Percentiles rank a stretch among this genome's conserved stretches.
Evolutionary conservation across 2,113 vertebrate species (phyloP).

Genomic region (Oryzias curvinotus): DNA sequence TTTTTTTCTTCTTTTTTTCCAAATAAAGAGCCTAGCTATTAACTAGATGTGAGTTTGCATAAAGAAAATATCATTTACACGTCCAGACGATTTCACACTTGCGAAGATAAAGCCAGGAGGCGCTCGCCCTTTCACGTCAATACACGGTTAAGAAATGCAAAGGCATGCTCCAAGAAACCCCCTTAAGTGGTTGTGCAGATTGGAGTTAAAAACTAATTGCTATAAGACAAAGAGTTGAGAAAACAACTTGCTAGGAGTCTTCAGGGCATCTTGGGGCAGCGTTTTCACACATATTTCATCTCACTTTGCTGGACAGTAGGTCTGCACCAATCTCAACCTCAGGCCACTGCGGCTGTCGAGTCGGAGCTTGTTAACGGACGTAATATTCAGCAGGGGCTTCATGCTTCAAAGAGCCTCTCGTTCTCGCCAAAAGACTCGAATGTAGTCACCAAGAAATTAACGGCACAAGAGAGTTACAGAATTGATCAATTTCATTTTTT

Average conservation of each 20-base stretch:
- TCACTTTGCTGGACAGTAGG: conserved; percentile 42
- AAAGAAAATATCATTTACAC: conserved; percentile 54
- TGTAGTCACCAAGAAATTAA: conserved; percentile 54
- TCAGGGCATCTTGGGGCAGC: conserved; percentile 20
- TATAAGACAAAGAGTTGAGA: conserved; percentile 3
- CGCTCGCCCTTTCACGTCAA: conserved; percentile 26
- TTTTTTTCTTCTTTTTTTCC: too few relatives aligned
- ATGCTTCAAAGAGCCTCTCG: conserved; percentile 58
- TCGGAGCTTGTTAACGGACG: conserved; percentile 61
- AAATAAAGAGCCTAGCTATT: conserved; percentile 35
- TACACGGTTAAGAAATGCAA: conserved; percentile 34
- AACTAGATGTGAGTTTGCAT: conserved; percentile 53
- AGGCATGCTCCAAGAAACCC: conserved; percentile 24
- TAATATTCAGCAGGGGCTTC: conserved; percentile 52
- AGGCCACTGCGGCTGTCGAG: conserved; percentile 40
- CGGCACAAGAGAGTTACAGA: conserved; percentile 27
- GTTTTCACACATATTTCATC: conserved; percentile 45
- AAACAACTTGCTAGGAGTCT: conserved; percentile 2
- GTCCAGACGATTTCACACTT: conserved; percentile 23
- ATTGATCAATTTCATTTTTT: conserved; percentile 62
- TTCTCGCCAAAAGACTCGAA: conserved; percentile 37
- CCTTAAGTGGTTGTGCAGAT: conserved; percentile 16
- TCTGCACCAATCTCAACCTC: conserved; percentile 42
- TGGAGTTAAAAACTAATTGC: conserved; percentile 6
- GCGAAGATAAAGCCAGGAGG: conserved; percentile 27